Evolutionary conservation across 2,797 vertebrate genomes (phyloP).

Genomic region (Gymnoscopelus microlampas): DNA sequence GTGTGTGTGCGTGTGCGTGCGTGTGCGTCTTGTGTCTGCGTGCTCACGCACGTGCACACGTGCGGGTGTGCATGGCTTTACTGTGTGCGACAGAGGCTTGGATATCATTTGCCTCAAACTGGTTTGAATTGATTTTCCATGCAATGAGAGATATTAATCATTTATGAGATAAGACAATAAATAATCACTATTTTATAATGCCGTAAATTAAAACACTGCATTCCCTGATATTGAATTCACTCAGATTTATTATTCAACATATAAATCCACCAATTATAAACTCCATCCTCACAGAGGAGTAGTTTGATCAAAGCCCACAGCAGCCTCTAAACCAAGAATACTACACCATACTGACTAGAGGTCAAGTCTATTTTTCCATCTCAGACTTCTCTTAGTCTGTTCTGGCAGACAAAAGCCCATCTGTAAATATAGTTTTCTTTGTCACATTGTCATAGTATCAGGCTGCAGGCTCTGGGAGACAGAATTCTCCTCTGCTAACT

Average conservation of each 20-base stretch:
- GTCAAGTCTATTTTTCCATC: neutral
- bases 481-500: neutral
- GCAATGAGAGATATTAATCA: neutral
- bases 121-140: neutral
- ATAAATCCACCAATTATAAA: neutral
- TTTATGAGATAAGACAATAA: conserved; percentile 3
- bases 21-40: neutral
- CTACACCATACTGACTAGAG: neutral
- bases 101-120: neutral
- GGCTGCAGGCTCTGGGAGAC: neutral
- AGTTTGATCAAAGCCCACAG: neutral
- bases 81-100: neutral
- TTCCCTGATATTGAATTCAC: neutral
- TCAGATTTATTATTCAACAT: neutral
- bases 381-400: neutral
- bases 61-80: neutral
- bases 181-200: neutral
- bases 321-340: neutral
- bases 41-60: too few species aligned
- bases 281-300: neutral
- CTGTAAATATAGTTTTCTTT: conserved; percentile 4
- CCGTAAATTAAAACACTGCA: neutral
- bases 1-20: neutral
- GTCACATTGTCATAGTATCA: neutral
- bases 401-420: neutral